Evolutionary conservation across 2,113 vertebrate genomes (phyloP), one percentile per base, ranked within the genome.

Genomic region (Varanus salvator): DNA sequence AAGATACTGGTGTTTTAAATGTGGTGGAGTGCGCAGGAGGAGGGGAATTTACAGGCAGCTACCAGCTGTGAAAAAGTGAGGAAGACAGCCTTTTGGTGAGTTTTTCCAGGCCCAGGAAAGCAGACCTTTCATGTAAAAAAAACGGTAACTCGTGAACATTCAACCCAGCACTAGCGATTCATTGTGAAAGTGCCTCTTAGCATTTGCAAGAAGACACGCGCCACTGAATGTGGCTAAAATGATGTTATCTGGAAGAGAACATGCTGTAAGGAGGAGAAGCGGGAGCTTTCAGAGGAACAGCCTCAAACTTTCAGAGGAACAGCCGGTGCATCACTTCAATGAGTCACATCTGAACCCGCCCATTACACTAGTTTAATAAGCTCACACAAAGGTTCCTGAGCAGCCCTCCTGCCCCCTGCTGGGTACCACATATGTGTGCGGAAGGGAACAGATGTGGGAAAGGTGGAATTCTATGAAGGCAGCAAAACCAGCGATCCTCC

Each of bases 301-400:
- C n/a, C 90, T 86, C 77, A 92, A 34, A 89, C 87, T 92, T 91
- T 27, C 89, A 38, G n/a, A 90, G 82, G 92, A 81, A 83, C 71
- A 90, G 52, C 88, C 91, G 91, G 86, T 68, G 68, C 64, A 84
- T 87, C 44, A 52, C 86, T 89, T 89, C 60, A 92, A 86, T 0
- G 15, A 72, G 91, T n/a, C 48, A 48, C 80, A 29, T 64, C 76
- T 60, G 77, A 93, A 60, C 44, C 86, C 3, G 88, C 88, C 74
- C 86, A 2, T 60, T 50, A 91, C 78, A 94, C 54, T 44, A 87
- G 87, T 71, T 75, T 86, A 29, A 19, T 71, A 91, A 6, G 38
- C 80, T 93, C 88, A 92, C 0, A 91, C 52, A 86, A 23, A 91
- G 48, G 23, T 48, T 50, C 15, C 8, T 1, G 0, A 3, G 2